A percentile compares a stretch with the other conserved stretches of the same genome.
Evolutionary conservation across 2,888 invertebrate genomes (phyloP).

Genomic region (Branchellion lobata): DNA sequence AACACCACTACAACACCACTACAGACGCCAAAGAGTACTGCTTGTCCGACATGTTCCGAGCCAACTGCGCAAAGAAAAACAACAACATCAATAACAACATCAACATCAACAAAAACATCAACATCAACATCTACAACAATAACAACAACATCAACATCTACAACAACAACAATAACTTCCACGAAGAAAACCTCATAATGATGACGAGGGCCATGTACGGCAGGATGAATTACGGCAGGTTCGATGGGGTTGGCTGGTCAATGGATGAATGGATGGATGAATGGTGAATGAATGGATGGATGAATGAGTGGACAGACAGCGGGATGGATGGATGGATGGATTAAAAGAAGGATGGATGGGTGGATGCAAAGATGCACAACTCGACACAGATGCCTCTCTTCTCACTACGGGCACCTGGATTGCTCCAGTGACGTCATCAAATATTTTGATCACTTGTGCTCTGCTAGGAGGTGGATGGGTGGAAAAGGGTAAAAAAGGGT

Average conservation of each 20-base stretch:
- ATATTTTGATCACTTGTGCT: conserved; percentile 47
- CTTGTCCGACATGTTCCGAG: conserved; percentile 41
- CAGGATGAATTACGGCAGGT: conserved; percentile 44
- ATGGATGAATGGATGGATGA: no score
- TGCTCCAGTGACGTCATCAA: conserved; percentile 42
- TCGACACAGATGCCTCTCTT: conserved; percentile 35
- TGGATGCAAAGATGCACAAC: conserved; percentile 41
- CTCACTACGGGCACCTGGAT: conserved; percentile 44
- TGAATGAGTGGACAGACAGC: no score
- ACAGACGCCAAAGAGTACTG: conserved; percentile 40
- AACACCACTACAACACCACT: background rate
- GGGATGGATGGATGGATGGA: no score
- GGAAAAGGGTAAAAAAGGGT: background rate
- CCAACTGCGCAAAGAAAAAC: conserved; percentile 25
- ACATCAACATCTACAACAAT: background rate
- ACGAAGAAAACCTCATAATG: conserved; percentile 34
- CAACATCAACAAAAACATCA: background rate
- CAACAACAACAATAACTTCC: background rate
- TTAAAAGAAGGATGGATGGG: conserved; percentile 35
- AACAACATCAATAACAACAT: background rate
- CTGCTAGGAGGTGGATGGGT: conserved; percentile 34
- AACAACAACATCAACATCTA: background rate
- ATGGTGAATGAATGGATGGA: no score
- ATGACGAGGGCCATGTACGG: conserved; percentile 42
- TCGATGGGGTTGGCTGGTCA: no score